Evolutionary conservation across 2,113 vertebrate species (phyloP).

Genomic region (Burhinus bistriatus): DNA sequence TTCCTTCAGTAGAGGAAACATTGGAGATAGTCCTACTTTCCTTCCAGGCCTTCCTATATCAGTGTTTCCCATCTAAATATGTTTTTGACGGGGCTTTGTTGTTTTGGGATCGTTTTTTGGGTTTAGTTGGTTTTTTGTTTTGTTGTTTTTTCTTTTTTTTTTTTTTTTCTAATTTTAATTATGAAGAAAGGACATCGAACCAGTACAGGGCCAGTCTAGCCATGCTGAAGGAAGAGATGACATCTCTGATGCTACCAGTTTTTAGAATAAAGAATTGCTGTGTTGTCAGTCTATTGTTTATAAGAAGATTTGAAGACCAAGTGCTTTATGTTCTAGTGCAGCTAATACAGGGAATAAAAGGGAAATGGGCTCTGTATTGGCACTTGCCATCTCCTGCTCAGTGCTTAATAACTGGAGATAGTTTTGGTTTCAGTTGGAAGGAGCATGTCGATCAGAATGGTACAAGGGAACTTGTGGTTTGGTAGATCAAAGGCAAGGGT

Average conservation of each 20-base stretch:
- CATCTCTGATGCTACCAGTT: neutral
- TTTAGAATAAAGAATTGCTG: neutral
- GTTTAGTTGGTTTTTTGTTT: too few species aligned
- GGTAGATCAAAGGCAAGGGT: neutral
- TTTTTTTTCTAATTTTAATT: neutral
- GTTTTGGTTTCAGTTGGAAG: neutral
- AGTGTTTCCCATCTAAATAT: neutral
- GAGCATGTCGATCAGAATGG: rapidly evolving
- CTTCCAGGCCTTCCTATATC: neutral
- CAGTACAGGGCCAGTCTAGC: neutral
- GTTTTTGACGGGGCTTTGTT: neutral
- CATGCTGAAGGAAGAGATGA: neutral
- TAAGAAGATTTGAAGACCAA: neutral
- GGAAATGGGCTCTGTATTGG: neutral
- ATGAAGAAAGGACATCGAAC: neutral
- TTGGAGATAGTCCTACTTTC: neutral
- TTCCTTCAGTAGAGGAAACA: neutral
- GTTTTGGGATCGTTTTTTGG: neutral
- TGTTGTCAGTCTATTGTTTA: neutral
- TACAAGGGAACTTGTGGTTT: neutral
- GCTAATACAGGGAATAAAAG: neutral
- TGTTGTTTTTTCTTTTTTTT: too few species aligned
- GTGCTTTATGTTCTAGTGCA: neutral
- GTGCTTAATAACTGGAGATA: neutral
- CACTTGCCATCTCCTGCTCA: neutral